A percentile compares a stretch with the other conserved stretches of the same genome.
phyloP scores from a whole-genome alignment of 2,113 vertebrate species.

The Tetrao urogallus region DNA sequence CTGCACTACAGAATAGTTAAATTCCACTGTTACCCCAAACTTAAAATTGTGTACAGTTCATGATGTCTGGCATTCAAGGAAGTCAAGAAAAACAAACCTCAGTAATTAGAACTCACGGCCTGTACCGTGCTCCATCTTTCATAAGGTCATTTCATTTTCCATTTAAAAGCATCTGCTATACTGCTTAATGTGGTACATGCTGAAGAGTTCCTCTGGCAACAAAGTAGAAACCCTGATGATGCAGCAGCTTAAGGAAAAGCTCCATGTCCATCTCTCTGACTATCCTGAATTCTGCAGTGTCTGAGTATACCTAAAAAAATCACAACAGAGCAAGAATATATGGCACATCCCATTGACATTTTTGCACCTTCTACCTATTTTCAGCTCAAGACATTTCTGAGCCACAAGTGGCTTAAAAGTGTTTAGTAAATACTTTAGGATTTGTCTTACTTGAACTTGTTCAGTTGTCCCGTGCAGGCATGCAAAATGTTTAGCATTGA shows the following conservation, averaged over 20 bases:
- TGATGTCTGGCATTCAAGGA: background rate
- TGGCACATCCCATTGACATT: background rate
- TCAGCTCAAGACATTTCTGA: background rate
- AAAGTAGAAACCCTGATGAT: background rate
- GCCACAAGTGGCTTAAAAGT: background rate
- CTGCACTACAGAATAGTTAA: background rate
- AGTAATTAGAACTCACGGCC: background rate
- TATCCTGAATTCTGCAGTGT: background rate
- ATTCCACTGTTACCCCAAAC: background rate
- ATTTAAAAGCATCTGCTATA: background rate
- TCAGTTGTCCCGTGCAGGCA: background rate
- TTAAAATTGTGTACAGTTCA: background rate
- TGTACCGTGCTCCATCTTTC: background rate
- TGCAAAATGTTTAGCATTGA: background rate
- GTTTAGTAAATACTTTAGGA: background rate
- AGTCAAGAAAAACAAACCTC: background rate
- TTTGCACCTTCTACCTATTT: background rate
- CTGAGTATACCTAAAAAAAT: background rate
- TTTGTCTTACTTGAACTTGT: constrained; percentile 10
- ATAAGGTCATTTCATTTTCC: background rate
- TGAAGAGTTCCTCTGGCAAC: background rate
- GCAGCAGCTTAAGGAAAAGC: background rate
- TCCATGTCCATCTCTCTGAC: background rate
- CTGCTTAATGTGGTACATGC: background rate
- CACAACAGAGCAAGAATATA: background rate